phyloP scores from a whole-genome alignment of 1,140 invertebrate species.

The Trachelipus rathkii region DNA sequence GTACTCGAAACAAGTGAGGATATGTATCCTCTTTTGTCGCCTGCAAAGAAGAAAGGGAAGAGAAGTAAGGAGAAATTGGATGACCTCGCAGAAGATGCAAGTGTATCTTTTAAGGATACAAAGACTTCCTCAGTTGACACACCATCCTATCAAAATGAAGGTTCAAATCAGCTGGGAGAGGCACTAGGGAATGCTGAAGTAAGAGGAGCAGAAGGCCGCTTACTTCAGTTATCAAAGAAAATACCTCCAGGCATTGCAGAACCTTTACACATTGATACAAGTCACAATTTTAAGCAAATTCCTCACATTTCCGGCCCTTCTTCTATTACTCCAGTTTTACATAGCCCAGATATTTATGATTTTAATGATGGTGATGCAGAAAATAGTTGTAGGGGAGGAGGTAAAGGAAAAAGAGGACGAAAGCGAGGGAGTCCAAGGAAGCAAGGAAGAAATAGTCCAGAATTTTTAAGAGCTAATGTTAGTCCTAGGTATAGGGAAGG shows the following conservation, averaged over 20 bases:
- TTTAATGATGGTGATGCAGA: slow-evolving; percentile 43
- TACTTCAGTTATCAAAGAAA: background rate
- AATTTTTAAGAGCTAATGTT: slow-evolving; percentile 25
- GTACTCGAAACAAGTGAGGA: slow-evolving; percentile 45
- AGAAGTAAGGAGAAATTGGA: slow-evolving; percentile 27
- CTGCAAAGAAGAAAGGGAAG: slow-evolving; percentile 36
- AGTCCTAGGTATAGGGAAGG: slow-evolving; percentile 30
- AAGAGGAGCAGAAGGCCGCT: background rate
- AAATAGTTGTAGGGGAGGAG: slow-evolving; percentile 30
- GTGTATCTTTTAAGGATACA: no score
- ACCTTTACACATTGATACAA: slow-evolving; percentile 35
- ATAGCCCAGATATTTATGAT: slow-evolving; percentile 42
- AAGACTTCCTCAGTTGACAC: no score
- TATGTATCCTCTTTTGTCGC: slow-evolving; percentile 29
- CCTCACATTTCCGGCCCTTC: background rate
- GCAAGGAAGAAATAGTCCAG: slow-evolving; percentile 26
- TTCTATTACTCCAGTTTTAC: slow-evolving; percentile 30
- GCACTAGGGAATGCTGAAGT: no score
- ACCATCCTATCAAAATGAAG: no score
- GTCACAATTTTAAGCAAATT: slow-evolving; percentile 13
- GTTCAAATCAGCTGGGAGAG: no score
- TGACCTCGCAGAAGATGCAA: no score
- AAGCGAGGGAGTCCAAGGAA: slow-evolving; percentile 33
- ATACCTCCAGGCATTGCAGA: slow-evolving; percentile 21
- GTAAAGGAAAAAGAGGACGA: slow-evolving; percentile 33